These are phyloP conservation scores for Anoplolepis gracilipes DNA, from an alignment of 1,140 invertebrate species.

Conservation along the genomic window DNA sequence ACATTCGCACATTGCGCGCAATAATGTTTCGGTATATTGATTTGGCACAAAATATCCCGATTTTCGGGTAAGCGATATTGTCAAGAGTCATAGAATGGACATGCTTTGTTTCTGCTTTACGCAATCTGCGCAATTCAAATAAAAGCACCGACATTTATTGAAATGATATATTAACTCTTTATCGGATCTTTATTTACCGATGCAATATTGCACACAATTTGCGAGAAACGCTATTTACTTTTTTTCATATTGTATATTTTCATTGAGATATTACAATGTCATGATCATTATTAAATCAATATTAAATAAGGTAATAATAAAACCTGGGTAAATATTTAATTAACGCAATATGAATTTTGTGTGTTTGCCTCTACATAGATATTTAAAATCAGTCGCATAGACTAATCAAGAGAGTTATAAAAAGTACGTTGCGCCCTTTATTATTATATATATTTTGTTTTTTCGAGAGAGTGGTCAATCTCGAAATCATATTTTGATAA, in stretches of 20 bases:
- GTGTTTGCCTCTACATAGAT: background rate
- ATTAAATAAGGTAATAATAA: constrained; percentile 41
- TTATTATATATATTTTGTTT: background rate
- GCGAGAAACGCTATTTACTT: constrained; percentile 30
- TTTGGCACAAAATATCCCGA: constrained; percentile 40
- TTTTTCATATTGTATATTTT: constrained; percentile 33
- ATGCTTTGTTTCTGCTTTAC: constrained; percentile 39
- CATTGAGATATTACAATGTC: constrained; percentile 28
- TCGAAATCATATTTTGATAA: constrained; percentile 54
- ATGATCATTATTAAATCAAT: constrained; percentile 37
- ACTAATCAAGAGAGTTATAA: too few relatives aligned
- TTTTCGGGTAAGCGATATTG: constrained; percentile 46
- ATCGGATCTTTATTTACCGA: constrained; percentile 43
- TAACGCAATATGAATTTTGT: constrained; percentile 12
- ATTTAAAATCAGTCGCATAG: background rate
- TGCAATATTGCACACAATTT: constrained; percentile 46
- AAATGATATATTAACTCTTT: constrained; percentile 55
- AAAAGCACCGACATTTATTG: constrained; percentile 50
- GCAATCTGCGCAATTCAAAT: constrained; percentile 52
- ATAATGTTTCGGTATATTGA: constrained; percentile 36
- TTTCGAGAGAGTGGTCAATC: background rate
- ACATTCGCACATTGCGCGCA: constrained; percentile 43
- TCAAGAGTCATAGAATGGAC: constrained; percentile 33
- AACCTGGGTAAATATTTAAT: constrained; percentile 27
- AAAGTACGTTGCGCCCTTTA: background rate